Conservation (phyloP, 2,797 vertebrate genomes). For the Sebastes melanostomus region DNA sequence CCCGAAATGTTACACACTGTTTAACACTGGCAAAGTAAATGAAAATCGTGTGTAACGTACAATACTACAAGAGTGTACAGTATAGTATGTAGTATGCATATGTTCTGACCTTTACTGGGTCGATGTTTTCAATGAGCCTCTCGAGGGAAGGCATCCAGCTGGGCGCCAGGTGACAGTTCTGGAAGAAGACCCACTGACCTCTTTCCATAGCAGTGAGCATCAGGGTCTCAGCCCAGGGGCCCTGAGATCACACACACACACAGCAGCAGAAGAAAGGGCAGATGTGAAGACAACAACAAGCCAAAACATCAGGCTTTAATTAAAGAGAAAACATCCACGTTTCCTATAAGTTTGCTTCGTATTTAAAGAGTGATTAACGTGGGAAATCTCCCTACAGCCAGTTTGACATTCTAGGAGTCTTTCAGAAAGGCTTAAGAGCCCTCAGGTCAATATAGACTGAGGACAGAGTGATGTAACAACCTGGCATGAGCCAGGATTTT, state of each 20-base stretch:
- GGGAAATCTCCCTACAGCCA: neutral
- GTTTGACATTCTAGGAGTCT: neutral
- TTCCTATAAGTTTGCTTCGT: neutral
- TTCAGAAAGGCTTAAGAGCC: neutral
- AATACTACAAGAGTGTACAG: neutral
- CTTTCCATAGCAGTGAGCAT: slow-evolving; percentile 88
- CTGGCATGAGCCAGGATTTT: neutral
- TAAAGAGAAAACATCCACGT: neutral
- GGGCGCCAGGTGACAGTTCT: slow-evolving; percentile 94
- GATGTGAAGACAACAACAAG: neutral
- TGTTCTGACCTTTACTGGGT: slow-evolving; percentile 81
- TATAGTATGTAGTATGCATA: neutral
- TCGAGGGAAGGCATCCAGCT: slow-evolving; percentile 93
- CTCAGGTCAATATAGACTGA: neutral
- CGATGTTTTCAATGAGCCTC: slow-evolving; percentile 88
- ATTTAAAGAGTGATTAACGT: neutral
- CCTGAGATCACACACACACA: slow-evolving; percentile 72
- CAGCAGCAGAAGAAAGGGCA: neutral
- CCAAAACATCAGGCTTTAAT: neutral
- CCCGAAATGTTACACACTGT: too few relatives aligned
- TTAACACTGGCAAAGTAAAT: neutral
- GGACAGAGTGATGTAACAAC: neutral
- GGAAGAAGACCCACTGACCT: slow-evolving; percentile 96
- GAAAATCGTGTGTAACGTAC: neutral
- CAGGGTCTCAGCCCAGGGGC: slow-evolving; percentile 89